These are phyloP conservation scores for Neogale vison DNA, from an alignment of 2,113 vertebrate genomes.

Conservation along the genomic window DNA sequence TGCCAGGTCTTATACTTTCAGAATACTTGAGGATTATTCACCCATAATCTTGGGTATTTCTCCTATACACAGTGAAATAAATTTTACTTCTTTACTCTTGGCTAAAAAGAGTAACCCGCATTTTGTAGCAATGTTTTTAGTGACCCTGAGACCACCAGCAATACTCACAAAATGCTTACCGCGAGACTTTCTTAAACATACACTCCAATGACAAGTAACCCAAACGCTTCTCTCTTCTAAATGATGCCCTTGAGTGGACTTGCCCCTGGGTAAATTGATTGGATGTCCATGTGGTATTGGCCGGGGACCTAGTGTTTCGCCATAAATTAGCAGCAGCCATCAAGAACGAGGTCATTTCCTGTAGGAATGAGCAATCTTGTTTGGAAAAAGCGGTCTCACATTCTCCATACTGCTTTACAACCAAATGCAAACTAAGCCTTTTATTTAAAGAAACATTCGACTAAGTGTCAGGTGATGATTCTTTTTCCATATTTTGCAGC, in stretches of 20 bases:
- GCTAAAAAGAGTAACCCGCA: conserved; percentile 49
- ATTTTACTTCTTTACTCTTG: conserved; percentile 34
- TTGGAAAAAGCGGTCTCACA: conserved; percentile 54
- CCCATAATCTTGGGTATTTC: conserved; percentile 54
- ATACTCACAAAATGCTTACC: conserved; percentile 59
- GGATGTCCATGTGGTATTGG: conserved; percentile 41
- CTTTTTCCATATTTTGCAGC: conserved; percentile 66
- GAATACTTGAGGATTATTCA: neutral
- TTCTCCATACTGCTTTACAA: conserved; percentile 31
- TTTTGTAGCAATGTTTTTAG: conserved; percentile 47
- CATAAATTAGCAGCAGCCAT: conserved; percentile 65
- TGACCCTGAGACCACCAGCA: conserved; percentile 45
- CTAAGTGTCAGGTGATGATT: conserved; percentile 60
- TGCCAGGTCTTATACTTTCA: conserved; percentile 46
- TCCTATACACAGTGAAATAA: conserved; percentile 54
- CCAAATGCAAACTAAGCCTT: conserved; percentile 61
- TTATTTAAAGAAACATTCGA: conserved; percentile 69
- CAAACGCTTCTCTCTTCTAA: neutral
- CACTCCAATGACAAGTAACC: conserved; percentile 23
- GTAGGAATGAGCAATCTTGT: conserved; percentile 55
- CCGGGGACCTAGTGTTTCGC: conserved; percentile 24
- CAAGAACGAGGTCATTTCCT: conserved; percentile 68
- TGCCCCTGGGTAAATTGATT: conserved; percentile 44
- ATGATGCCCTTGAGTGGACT: neutral
- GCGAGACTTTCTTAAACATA: conserved; percentile 17